Evolutionary conservation across 2,888 invertebrate genomes (phyloP).

Genomic region (Mesoligia furuncula): DNA sequence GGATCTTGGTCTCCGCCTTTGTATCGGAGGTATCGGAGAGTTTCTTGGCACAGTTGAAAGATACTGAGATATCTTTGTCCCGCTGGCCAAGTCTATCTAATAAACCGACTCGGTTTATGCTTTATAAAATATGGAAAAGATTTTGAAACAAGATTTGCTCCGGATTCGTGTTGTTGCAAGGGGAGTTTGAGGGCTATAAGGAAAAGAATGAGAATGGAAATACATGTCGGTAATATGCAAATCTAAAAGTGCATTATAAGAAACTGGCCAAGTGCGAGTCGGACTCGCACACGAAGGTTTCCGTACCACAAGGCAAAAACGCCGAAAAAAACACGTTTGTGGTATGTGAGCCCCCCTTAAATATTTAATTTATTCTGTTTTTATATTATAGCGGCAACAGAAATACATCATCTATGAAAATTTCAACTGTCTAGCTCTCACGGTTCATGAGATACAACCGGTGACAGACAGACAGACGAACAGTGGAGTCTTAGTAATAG

Average conservation of each 20-base stretch:
- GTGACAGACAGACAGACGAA: too few species aligned
- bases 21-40: slow-evolving; percentile 54
- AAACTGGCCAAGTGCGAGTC: not conserved
- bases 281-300: too few species aligned
- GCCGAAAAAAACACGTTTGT: too few species aligned
- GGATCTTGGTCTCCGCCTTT: slow-evolving; percentile 46
- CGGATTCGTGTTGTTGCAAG: slow-evolving; percentile 13
- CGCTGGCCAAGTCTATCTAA: slow-evolving; percentile 51
- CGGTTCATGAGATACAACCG: too few species aligned
- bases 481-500: too few species aligned
- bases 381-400: too few species aligned
- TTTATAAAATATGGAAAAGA: slow-evolving; percentile 56
- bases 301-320: too few species aligned
- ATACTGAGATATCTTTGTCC: slow-evolving; percentile 56
- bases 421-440: too few species aligned
- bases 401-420: too few species aligned
- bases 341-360: too few species aligned
- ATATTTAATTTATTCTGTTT: too few species aligned
- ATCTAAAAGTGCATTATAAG: not conserved
- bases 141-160: slow-evolving; percentile 54
- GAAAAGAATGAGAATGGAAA: not conserved
- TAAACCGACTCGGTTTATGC: slow-evolving; percentile 51
- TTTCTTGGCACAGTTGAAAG: slow-evolving; percentile 47
- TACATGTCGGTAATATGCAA: slow-evolving; percentile 1
- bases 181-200: not conserved